These are phyloP conservation scores for Lycaon pictus DNA, from an alignment of 2,113 vertebrate genomes.

Conservation along the genomic window DNA sequence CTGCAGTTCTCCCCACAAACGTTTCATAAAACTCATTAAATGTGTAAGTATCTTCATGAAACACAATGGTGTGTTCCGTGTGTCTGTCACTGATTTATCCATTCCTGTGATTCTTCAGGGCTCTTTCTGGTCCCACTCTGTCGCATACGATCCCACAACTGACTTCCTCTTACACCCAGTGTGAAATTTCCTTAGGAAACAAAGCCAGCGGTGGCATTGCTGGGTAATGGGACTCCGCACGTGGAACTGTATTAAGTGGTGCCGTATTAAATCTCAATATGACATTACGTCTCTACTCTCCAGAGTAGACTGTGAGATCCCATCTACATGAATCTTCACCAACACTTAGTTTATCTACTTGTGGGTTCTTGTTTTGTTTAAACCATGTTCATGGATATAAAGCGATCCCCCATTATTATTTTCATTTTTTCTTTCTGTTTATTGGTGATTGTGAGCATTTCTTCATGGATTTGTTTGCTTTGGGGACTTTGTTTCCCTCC, in stretches of 20 bases:
- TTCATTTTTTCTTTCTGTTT: neutral
- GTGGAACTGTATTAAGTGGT: neutral
- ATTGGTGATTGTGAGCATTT: neutral
- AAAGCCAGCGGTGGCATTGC: neutral
- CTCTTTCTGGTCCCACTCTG: neutral
- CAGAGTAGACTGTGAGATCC: too few relatives aligned
- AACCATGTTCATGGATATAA: neutral
- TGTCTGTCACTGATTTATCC: neutral
- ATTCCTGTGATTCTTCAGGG: neutral
- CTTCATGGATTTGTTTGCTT: neutral
- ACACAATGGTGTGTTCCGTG: neutral
- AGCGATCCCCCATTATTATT: neutral
- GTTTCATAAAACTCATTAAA: constrained; percentile 21
- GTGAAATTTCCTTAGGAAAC: neutral
- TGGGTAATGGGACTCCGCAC: neutral
- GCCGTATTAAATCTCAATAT: neutral
- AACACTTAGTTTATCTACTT: neutral
- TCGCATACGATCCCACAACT: neutral
- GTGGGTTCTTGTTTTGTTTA: neutral
- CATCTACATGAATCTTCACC: neutral
- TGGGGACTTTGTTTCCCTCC: neutral
- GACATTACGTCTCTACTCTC: neutral
- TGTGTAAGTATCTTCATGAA: neutral
- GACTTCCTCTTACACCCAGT: neutral
- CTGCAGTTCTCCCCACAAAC: neutral